phyloP scores from a whole-genome alignment of 2,113 vertebrate species.

The Prinia subflava region DNA sequence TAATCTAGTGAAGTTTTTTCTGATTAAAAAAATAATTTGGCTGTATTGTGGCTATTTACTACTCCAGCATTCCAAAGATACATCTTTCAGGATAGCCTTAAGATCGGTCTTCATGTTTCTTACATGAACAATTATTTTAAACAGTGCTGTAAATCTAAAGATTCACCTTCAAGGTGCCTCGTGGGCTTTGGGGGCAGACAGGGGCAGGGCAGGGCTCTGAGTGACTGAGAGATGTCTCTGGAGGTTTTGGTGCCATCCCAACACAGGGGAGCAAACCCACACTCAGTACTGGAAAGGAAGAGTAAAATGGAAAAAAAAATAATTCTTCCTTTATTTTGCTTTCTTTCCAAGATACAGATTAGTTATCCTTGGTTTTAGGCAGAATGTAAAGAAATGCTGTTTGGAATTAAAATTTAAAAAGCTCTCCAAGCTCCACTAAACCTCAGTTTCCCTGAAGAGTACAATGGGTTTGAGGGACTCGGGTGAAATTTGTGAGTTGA shows the following conservation, averaged over 20 bases:
- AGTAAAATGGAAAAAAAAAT: not conserved
- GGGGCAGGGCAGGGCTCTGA: rapidly evolving
- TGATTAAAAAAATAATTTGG: conserved; percentile 36
- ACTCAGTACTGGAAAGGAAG: not conserved
- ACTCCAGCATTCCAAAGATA: not conserved
- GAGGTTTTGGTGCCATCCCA: not conserved
- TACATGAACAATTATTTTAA: not conserved
- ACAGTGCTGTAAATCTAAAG: not conserved
- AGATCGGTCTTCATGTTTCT: not conserved
- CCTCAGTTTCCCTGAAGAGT: not conserved
- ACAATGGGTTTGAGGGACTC: not conserved
- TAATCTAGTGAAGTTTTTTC: not conserved
- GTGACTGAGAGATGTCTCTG: not conserved
- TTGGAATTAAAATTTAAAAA: not conserved
- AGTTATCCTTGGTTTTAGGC: rapidly evolving
- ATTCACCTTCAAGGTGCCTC: not conserved
- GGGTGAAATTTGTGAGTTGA: not conserved
- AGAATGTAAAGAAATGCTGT: not conserved
- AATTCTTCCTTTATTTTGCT: not conserved
- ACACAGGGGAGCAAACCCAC: not conserved
- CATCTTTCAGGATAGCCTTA: not conserved
- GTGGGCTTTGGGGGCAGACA: not conserved
- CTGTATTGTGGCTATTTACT: not conserved
- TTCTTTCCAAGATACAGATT: not conserved
- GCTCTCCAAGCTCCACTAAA: not conserved